Conservation (phyloP, 92 coral and sea anemone species). For the Parazoanthus darwini region DNA sequence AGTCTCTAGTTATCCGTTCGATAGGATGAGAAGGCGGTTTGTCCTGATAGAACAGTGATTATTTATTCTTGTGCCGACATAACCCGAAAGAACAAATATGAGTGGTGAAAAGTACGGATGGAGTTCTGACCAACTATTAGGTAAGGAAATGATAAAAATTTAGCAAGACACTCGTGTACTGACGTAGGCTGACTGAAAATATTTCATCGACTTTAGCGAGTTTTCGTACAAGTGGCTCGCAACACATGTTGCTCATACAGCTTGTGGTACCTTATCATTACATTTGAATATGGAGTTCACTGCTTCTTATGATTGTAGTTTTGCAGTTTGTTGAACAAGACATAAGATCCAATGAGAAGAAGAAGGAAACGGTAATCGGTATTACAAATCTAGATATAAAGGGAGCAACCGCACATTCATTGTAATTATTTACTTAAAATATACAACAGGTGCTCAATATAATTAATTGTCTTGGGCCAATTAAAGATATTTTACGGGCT, state of each 20-base stretch:
- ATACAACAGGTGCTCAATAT: neutral
- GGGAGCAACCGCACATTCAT: neutral
- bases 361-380: neutral
- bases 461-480: neutral
- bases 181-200: neutral
- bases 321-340: neutral
- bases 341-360: no score
- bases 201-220: no score
- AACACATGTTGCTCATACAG: no score
- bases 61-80: neutral
- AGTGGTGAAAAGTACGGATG: slow-evolving; percentile 27
- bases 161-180: no score
- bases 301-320: neutral
- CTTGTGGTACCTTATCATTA: no score
- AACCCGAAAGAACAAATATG: neutral
- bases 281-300: no score
- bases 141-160: neutral
- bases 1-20: neutral
- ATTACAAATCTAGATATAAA: neutral
- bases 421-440: neutral
- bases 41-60: neutral
- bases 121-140: slow-evolving; percentile 15
- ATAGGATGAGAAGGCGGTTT: neutral
- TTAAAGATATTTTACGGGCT: neutral
- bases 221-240: no score